Conservation (phyloP, 1,140 invertebrate species). For the Neotoxoptera formosana region DNA sequence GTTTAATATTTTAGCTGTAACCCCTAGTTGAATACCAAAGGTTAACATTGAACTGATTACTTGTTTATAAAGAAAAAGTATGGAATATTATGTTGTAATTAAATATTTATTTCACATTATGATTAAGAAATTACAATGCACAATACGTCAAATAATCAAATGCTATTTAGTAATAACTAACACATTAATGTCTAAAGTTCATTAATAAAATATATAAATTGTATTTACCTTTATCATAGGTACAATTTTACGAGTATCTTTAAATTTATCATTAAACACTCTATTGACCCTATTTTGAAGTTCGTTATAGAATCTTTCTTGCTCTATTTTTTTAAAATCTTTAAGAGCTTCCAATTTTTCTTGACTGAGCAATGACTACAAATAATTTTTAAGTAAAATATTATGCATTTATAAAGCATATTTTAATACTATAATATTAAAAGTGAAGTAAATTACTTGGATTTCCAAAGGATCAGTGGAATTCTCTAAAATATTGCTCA, state of each 20-base stretch:
- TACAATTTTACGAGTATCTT: slow-evolving; percentile 28
- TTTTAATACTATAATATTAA: background rate
- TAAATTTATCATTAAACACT: slow-evolving; percentile 36
- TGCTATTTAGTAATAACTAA: background rate
- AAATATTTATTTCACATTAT: too few relatives aligned
- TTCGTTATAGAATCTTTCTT: slow-evolving; percentile 48
- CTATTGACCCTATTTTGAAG: slow-evolving; percentile 23
- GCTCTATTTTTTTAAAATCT: slow-evolving; percentile 30
- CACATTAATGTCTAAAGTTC: background rate
- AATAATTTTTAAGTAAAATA: background rate
- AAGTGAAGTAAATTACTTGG: slow-evolving; percentile 40
- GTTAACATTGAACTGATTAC: too few relatives aligned
- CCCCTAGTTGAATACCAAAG: too few relatives aligned
- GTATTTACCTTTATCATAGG: slow-evolving; percentile 31
- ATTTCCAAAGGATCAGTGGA: slow-evolving; percentile 39
- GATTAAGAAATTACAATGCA: too few relatives aligned
- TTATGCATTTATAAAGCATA: background rate
- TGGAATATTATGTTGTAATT: too few relatives aligned
- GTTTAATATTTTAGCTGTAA: too few relatives aligned
- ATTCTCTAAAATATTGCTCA: slow-evolving; percentile 44
- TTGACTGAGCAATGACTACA: slow-evolving; percentile 20
- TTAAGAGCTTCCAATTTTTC: slow-evolving; percentile 48
- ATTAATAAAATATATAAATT: background rate
- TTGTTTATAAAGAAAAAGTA: too few relatives aligned
- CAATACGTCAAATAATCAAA: too few relatives aligned